Evolutionary conservation across 2,797 vertebrate species (phyloP).

Genomic region (Gouania willdenowi): DNA sequence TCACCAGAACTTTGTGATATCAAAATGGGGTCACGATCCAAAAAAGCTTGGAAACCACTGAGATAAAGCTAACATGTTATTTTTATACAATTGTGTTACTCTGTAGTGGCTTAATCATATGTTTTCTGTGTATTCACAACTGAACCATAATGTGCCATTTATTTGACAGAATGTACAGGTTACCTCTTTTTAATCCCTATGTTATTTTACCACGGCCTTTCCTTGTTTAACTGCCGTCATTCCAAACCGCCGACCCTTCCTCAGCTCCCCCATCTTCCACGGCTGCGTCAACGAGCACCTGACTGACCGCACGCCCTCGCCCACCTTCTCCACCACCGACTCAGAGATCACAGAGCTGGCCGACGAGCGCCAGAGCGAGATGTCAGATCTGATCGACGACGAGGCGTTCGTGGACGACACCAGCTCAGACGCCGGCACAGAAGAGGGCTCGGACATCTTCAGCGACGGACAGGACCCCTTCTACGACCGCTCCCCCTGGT

Average conservation of each 20-base stretch:
- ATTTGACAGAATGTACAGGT: too few relatives aligned
- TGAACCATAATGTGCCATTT: too few relatives aligned
- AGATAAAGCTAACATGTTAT: too few relatives aligned
- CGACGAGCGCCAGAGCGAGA: slow-evolving; percentile 95
- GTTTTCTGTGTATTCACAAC: too few relatives aligned
- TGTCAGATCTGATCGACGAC: slow-evolving; percentile 94
- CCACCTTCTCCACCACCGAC: slow-evolving; percentile 97
- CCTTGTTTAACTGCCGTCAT: slow-evolving; percentile 31
- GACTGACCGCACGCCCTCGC: slow-evolving; percentile 96
- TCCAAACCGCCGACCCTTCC: slow-evolving; percentile 30
- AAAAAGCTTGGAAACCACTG: too few relatives aligned
- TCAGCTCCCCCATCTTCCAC: slow-evolving; percentile 97
- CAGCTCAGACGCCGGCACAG: slow-evolving; percentile 94
- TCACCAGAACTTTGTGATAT: too few relatives aligned
- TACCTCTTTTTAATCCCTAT: slow-evolving; percentile 47
- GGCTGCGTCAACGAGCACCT: slow-evolving; percentile 98
- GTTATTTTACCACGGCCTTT: slow-evolving; percentile 32
- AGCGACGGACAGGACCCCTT: slow-evolving; percentile 98
- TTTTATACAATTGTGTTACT: too few relatives aligned
- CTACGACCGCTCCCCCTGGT: slow-evolving; percentile 99
- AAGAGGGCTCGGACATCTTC: slow-evolving; percentile 98
- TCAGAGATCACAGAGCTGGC: slow-evolving; percentile 98
- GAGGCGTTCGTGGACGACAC: slow-evolving; percentile 98
- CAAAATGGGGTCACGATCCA: too few relatives aligned
- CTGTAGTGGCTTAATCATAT: too few relatives aligned